These are phyloP conservation scores for Etheostoma cragini DNA, from an alignment of 2,113 vertebrate genomes.

Conservation along the genomic window DNA sequence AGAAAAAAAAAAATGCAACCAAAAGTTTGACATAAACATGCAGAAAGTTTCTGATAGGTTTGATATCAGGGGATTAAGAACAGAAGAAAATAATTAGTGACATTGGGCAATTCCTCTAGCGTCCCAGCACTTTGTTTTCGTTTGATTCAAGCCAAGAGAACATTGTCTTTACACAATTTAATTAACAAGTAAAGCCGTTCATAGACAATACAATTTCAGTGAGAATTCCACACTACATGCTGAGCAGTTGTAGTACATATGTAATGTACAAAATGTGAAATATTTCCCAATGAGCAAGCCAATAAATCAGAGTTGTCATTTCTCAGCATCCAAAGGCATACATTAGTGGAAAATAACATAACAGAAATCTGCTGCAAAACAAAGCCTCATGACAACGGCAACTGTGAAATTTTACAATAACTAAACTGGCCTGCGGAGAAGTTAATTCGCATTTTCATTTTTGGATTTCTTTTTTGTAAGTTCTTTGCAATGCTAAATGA, in stretches of 20 bases:
- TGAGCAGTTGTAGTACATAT: neutral
- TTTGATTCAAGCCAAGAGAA: constrained; percentile 35
- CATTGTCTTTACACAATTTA: constrained; percentile 10
- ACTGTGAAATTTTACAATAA: neutral
- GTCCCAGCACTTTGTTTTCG: constrained; percentile 17
- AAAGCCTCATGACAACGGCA: neutral
- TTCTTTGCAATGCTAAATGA: constrained; percentile 3
- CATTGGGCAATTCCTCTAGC: constrained; percentile 19
- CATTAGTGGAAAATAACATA: neutral
- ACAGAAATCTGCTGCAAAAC: constrained; percentile 10
- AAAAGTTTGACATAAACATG: constrained; percentile 39
- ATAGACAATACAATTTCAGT: neutral
- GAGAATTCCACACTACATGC: neutral
- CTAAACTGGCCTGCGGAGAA: constrained; percentile 6
- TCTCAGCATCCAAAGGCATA: neutral
- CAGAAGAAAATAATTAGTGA: constrained; percentile 40
- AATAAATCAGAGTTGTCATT: constrained; percentile 3
- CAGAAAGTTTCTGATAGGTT: constrained; percentile 57
- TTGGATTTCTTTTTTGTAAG: neutral
- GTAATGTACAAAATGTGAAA: neutral
- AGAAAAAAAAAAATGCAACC: constrained; percentile 52
- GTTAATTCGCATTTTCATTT: neutral
- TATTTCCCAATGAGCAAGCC: neutral
- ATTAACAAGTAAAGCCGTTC: constrained; percentile 28
- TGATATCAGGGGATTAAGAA: constrained; percentile 57